Evolutionary conservation across 2,888 invertebrate species (phyloP).

Genomic region (Biston stratarius): DNA sequence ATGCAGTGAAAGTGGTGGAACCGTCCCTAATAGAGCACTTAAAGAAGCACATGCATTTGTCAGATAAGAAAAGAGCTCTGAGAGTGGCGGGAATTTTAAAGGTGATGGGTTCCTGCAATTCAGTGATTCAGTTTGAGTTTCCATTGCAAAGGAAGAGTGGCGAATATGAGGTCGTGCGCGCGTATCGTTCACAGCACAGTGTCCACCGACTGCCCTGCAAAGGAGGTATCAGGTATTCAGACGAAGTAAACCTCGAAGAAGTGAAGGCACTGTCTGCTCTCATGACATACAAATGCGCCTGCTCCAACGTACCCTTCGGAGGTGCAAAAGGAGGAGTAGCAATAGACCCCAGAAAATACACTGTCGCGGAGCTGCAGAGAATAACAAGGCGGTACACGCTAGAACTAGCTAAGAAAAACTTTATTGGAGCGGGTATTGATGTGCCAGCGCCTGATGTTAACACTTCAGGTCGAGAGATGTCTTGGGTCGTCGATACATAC

Average conservation of each 20-base stretch:
- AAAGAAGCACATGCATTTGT: slow-evolving; percentile 76
- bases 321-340: slow-evolving; percentile 90
- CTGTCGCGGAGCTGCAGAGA: slow-evolving; percentile 90
- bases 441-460: slow-evolving; percentile 94
- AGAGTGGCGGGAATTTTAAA: slow-evolving; percentile 89
- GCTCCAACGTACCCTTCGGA: slow-evolving; percentile 93
- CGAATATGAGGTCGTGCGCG: slow-evolving; percentile 89
- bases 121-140: slow-evolving; percentile 88
- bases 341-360: slow-evolving; percentile 91
- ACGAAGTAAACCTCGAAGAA: slow-evolving; percentile 89
- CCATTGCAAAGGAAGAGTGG: slow-evolving; percentile 90
- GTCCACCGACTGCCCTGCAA: slow-evolving; percentile 90
- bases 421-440: slow-evolving; percentile 92
- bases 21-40: slow-evolving; percentile 83
- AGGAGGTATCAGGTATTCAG: slow-evolving; percentile 90
- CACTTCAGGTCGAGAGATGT: slow-evolving; percentile 92
- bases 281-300: slow-evolving; percentile 95
- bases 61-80: slow-evolving; percentile 86
- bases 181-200: slow-evolving; percentile 91
- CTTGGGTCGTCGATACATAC: slow-evolving; percentile 94
- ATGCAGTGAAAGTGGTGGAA: slow-evolving; percentile 84
- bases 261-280: slow-evolving; percentile 92
- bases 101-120: slow-evolving; percentile 89
- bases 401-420: slow-evolving; percentile 92
- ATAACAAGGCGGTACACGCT: slow-evolving; percentile 91